Conservation (phyloP, 2,888 invertebrate genomes). For the Philonicus albiceps region DNA sequence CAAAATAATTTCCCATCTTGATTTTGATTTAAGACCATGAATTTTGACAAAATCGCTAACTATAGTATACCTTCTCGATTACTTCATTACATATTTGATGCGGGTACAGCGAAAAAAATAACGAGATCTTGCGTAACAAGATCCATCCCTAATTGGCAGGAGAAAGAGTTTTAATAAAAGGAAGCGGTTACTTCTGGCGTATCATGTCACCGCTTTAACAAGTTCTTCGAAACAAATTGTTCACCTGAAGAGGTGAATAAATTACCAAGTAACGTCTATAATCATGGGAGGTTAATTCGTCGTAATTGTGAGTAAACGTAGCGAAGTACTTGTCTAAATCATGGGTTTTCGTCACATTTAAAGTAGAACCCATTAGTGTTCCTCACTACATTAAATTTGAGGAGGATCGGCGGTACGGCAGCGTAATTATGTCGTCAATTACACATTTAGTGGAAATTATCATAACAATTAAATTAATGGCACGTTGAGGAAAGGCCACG, state of each 20-base stretch:
- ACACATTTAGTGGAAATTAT: slow-evolving; percentile 35
- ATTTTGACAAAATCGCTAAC: background rate
- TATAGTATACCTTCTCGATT: background rate
- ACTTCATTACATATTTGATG: background rate
- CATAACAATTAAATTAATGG: slow-evolving; percentile 40
- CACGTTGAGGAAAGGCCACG: background rate
- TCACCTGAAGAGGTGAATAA: background rate
- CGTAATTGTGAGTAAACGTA: background rate
- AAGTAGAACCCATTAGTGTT: slow-evolving; percentile 28
- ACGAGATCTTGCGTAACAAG: background rate
- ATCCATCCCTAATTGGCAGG: background rate
- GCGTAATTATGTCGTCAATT: slow-evolving; percentile 37
- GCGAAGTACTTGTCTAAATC: background rate
- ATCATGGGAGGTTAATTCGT: background rate
- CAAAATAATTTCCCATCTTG: background rate
- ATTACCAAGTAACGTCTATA: background rate
- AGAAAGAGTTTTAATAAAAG: background rate
- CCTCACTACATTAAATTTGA: background rate
- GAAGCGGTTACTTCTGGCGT: background rate
- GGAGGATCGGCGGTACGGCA: background rate
- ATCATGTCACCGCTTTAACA: background rate
- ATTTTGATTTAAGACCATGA: background rate
- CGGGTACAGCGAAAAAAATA: background rate
- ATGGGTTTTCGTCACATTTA: slow-evolving; percentile 31
- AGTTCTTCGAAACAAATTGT: background rate